Evolutionary conservation across 2,888 invertebrate species (phyloP).

Genomic region (Polymixis lichenea): DNA sequence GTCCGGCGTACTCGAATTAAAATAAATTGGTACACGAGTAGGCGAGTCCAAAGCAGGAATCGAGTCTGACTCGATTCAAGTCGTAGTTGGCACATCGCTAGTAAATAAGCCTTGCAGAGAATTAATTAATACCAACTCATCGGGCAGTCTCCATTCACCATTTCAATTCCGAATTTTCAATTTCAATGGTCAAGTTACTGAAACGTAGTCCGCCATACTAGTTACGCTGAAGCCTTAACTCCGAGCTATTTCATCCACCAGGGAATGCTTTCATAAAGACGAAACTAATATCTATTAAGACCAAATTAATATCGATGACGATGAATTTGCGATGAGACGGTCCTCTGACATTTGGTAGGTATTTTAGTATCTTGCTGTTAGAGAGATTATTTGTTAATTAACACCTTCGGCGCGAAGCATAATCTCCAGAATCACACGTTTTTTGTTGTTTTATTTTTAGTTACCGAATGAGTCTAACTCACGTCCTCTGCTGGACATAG

Average conservation of each 20-base stretch:
- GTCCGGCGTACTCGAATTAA: no score
- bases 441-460: no score
- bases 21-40: no score
- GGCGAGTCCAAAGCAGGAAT: no score
- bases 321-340: slow-evolving; percentile 29
- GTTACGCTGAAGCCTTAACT: slow-evolving; percentile 12
- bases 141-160: background rate
- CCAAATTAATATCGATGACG: slow-evolving; percentile 59
- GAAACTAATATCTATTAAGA: slow-evolving; percentile 56
- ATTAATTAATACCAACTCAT: slow-evolving; percentile 4
- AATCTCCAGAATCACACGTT: no score
- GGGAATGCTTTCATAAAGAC: slow-evolving; percentile 45
- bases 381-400: slow-evolving; percentile 13
- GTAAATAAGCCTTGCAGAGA: background rate
- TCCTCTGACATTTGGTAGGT: background rate
- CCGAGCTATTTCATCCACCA: slow-evolving; percentile 9
- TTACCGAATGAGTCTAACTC: no score
- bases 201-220: background rate
- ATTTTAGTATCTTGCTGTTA: background rate
- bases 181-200: slow-evolving; percentile 18
- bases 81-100: no score
- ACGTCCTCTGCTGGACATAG: no score
- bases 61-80: no score
- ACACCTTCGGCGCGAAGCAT: no score
- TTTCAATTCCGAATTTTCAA: slow-evolving; percentile 13